Base-by-base conservation (phyloP, 2,797 vertebrate genomes). In the Molossus molossus region DNA sequence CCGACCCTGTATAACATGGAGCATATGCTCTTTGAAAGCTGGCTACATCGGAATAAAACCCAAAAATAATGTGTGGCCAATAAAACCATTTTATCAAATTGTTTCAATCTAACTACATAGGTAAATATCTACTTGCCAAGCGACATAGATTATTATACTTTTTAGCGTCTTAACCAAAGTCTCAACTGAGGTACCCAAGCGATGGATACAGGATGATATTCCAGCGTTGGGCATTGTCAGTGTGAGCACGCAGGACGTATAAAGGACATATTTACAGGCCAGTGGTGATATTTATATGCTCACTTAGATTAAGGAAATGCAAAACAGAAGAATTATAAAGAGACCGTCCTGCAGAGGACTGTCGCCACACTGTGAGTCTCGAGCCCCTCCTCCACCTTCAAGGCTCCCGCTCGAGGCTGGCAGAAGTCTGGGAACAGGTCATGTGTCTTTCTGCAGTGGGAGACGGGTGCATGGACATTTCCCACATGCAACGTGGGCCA, bases 11-110 rank as follows among this genome's bases (percentile, higher is more conserved):
- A 10, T 79, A 29, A 80, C 21, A 33, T 60, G 9, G 10, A 80
- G 37, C 17, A 57, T 25, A 67, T 53, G 15, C 29, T 84, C 65
- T 79, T 73, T 53, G 33, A 77, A 80, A 53, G 8, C 40, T 64
- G 53, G 20, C 37, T 70, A 40, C 55, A 40, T 48, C 84, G 48
- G 17, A 90, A 69, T 73, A 79, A 87, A 17, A 62, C 57, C 29
- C 6, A 82, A 85, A 15, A 40, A 23, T 73, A 94, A 67, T 64
- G 67, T 64, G 0, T 18, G 10, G 13, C 20, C 27, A 27, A 1
- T 91, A n/a, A 76, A 91, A 70, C 23, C n/a, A 15, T 86, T 64
- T 86, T 45, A 92, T 60, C 48, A 53, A 72, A n/a, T 29, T 48
- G 11, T 79, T 92, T 79, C 82, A n/a, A 4, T 73, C 45, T 60